phyloP scores from a whole-genome alignment of 2,113 vertebrate genomes.

The Neotoma lepida region DNA sequence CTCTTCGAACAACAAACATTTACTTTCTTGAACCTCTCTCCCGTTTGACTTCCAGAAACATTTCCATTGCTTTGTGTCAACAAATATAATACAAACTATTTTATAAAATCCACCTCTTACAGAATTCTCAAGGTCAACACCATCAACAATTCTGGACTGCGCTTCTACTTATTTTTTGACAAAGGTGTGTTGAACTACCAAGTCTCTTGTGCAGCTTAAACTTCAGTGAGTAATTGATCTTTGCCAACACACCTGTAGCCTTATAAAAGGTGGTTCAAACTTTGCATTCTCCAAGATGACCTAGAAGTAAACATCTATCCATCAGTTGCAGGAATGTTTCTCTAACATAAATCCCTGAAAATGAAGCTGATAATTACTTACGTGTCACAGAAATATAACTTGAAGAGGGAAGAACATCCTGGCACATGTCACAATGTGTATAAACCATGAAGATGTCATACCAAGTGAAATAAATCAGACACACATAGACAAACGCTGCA shows the following conservation, averaged over 20 bases:
- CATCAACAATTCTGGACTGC: neutral
- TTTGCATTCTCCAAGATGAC: neutral
- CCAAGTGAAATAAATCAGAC: neutral
- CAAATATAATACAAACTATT: neutral
- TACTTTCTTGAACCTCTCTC: neutral
- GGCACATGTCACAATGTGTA: neutral
- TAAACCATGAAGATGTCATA: neutral
- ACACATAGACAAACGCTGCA: neutral
- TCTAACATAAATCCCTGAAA: neutral
- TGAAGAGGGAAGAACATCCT: neutral
- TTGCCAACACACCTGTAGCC: neutral
- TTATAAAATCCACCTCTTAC: neutral
- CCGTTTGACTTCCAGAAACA: slow-evolving; percentile 3
- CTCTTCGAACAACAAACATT: neutral
- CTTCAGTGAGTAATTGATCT: neutral
- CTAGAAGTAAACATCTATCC: neutral
- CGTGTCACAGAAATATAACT: neutral
- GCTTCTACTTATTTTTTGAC: slow-evolving; percentile 49
- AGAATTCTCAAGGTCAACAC: neutral
- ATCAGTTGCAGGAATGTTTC: neutral
- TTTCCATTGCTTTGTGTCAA: neutral
- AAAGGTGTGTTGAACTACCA: neutral
- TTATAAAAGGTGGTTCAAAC: neutral
- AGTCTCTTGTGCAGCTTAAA: neutral
- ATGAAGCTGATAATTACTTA: neutral